phyloP scores from a whole-genome alignment of 2,113 vertebrate genomes.

The Heterochromis multidens region DNA sequence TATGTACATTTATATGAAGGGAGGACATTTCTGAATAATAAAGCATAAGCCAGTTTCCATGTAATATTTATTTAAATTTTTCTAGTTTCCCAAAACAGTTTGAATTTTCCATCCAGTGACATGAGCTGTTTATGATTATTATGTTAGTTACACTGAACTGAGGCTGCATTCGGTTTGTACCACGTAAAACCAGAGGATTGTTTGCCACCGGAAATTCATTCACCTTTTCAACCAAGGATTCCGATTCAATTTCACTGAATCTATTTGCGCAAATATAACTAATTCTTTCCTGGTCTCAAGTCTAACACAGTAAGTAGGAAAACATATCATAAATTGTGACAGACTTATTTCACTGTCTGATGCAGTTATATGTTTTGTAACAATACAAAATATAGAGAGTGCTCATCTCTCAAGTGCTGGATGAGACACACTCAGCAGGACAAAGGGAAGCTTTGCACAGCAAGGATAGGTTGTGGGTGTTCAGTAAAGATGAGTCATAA shows the following conservation, averaged over 20 bases:
- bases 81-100: not conserved
- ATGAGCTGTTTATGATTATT: not conserved
- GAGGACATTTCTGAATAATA: not conserved
- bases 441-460: constrained; percentile 36
- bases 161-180: not conserved
- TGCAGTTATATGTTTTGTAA: not conserved
- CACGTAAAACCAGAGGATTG: not conserved
- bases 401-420: constrained; percentile 29
- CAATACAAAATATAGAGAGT: not conserved
- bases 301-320: not conserved
- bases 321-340: not conserved
- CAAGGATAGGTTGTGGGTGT: constrained; percentile 39
- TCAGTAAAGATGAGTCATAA: constrained; percentile 58
- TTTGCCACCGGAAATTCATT: not conserved
- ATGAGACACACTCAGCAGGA: constrained; percentile 29
- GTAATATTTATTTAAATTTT: not conserved
- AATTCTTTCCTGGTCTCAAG: not conserved
- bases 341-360: not conserved
- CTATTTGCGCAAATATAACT: not conserved
- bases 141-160: not conserved
- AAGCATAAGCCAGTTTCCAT: not conserved
- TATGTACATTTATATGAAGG: not conserved
- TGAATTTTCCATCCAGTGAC: not conserved
- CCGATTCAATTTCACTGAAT: not conserved
- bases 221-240: not conserved